A percentile compares a stretch with the other conserved stretches of the same genome.
These are phyloP conservation scores for Idris sp. DNA, from an alignment of 1,140 invertebrate genomes.

Conservation along the genomic window DNA sequence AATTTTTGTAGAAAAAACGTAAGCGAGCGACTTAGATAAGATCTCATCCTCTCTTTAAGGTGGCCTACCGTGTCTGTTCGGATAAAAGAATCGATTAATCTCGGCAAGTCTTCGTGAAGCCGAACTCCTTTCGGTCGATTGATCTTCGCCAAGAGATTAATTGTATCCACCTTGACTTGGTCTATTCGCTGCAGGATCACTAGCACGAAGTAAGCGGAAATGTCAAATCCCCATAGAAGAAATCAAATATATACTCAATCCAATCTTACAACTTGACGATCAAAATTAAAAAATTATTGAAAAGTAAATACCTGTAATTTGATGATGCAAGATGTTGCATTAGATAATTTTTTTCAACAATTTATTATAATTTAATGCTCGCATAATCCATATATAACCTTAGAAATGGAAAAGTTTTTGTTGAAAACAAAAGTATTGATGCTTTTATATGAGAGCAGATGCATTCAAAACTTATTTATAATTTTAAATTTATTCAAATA, in stretches of 20 bases:
- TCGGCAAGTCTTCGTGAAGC: conserved; percentile 52
- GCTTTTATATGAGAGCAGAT: too few relatives aligned
- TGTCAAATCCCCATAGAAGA: conserved; percentile 41
- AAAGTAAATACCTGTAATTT: too few relatives aligned
- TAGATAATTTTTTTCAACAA: too few relatives aligned
- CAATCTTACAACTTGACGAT: conserved; percentile 30
- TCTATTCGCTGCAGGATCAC: conserved; percentile 38
- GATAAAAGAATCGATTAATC: conserved; percentile 68
- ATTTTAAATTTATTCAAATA: too few relatives aligned
- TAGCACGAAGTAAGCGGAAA: conserved; percentile 45
- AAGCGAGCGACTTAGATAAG: conserved; percentile 34
- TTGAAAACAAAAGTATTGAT: too few relatives aligned
- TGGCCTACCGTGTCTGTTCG: conserved; percentile 44
- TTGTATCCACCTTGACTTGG: conserved; percentile 57
- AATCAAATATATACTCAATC: conserved; percentile 32
- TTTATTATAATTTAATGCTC: too few relatives aligned
- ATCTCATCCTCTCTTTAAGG: conserved; percentile 42
- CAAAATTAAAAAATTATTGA: conserved; percentile 11
- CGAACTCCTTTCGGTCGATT: conserved; percentile 66
- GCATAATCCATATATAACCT: too few relatives aligned
- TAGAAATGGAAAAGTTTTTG: too few relatives aligned
- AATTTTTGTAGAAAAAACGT: conserved; percentile 29
- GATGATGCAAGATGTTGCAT: too few relatives aligned
- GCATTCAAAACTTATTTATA: too few relatives aligned
- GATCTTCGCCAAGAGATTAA: conserved; percentile 66